Base-by-base conservation (phyloP, 23 tunicate genomes). In the Trididemnum clinides region DNA sequence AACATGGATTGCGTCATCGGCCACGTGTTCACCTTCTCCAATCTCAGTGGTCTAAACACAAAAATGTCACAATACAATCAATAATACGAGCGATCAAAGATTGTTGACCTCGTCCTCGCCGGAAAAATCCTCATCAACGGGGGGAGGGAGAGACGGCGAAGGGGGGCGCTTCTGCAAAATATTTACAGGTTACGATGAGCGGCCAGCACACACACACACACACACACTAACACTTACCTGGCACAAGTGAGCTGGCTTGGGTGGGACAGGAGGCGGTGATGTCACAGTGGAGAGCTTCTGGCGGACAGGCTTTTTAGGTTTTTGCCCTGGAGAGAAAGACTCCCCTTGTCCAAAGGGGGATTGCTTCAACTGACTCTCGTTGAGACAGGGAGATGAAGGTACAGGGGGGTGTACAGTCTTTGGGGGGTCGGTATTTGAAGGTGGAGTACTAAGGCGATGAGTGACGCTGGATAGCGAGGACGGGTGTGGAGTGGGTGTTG, bases 251-350 rank as follows among this genome's bases (percentile, higher is more conserved):
- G 6, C 75, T 66, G 75, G 75, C 72, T 90, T 90, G n/a, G 95
- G 95, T 28, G 95, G 90, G 31, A 85, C 64, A 6, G 95, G 93
- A 18, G 93, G 50, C 49, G 75, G 65, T 29, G 88, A 29, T 57
- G 84, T 39, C 22, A 84, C 31, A 0, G 95, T 64, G 4, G 89
- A 72, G 54, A 71, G 23, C 62, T 80, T 85, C 0, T 49, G 63
- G 6, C 95, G 76, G 1, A 28, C 59, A 10, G 95, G 95, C 44
- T 90, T 90, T 58, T 36, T 72, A 25, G 95, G 95, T 59, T 39
- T 33, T 1, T 50, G 10, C 12, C 54, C 15, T 10, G 54, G 54
- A 44, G 15, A 44, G 54, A 7, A 15, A 44, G 15, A 15, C 12
- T 44, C 12, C 12, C 54, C 12, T 10, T 10, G 12, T 44, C 15